Base-by-base conservation (phyloP, 2,888 invertebrate genomes). In the Barypeithes pellucidus region DNA sequence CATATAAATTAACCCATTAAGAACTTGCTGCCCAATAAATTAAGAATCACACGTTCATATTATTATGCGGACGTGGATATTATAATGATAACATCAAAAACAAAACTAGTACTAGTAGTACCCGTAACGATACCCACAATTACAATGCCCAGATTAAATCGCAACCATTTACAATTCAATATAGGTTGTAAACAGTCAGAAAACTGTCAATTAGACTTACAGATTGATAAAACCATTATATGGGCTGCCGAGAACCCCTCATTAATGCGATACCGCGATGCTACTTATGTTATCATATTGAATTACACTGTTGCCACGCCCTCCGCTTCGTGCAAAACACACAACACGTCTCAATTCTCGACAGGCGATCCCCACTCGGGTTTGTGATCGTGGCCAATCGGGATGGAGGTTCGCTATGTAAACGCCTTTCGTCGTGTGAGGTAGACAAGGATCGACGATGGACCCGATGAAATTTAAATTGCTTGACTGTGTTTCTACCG, bases 151-250 rank as follows among this genome's bases (percentile, higher is more conserved):
- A 68, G 76, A 78, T 77, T 75, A 77, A 78, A 77, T 77, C 75
- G 67, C 72, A 52, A 61, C 73, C 76, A 77, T 77, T 77, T 78
- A 79, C 79, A 74, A 75, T 78, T 77, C 77, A 78, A 77, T 78
- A 77, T 67, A 18, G 45, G 52, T 67, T 74, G 74, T 74, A 74
- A 74, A 74, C 73, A 73, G 75, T 70, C 75, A 67, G 73, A 68
- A 76, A 77, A 77, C 76, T 78, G 79, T 78, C 79, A 78, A 77
- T 79, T 79, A 79, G 69, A 73, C 73, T 73, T 72, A 73, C 77
- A 76, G 79, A 83, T 84, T 84, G 85, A 85, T 85, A 83, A 84
- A 84, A 84, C 82, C 84, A 85, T 85, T 84, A 85, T 82, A 81
- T 79, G 79, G 69, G 66, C 61, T 61, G 61, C 41, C 52, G 41